Conservation (phyloP, 2,113 vertebrate species). For the Pygathrix nemaeus region DNA sequence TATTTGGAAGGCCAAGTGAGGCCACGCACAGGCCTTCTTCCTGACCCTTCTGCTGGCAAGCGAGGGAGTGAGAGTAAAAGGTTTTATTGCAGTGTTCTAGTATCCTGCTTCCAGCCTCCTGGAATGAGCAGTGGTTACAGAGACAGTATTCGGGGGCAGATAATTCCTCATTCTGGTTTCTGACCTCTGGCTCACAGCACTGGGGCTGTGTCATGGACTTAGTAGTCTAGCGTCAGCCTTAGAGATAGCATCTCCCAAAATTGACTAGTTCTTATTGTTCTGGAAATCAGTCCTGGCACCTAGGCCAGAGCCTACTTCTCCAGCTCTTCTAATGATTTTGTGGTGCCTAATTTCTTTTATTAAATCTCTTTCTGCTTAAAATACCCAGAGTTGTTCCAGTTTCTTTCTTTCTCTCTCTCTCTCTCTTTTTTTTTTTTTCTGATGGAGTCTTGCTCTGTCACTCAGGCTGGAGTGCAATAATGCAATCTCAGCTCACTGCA, state of each 20-base stretch:
- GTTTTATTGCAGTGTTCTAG: background rate
- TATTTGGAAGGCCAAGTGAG: background rate
- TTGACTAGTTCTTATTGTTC: background rate
- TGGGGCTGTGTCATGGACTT: background rate
- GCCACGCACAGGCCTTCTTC: background rate
- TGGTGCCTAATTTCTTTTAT: background rate
- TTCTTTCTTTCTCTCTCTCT: background rate
- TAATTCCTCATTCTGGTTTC: background rate
- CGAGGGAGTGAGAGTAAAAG: too few relatives aligned
- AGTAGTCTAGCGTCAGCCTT: background rate
- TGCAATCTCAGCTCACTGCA: too few relatives aligned
- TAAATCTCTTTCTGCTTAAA: background rate
- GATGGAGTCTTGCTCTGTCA: too few relatives aligned
- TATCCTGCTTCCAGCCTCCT: background rate
- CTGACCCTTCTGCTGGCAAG: background rate
- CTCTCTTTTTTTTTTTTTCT: too few relatives aligned
- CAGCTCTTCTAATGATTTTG: background rate
- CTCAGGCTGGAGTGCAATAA: too few relatives aligned
- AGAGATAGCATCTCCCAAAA: background rate
- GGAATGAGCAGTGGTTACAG: background rate
- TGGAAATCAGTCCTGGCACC: background rate
- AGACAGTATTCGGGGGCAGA: background rate
- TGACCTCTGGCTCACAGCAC: background rate
- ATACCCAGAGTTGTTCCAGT: background rate
- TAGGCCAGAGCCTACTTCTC: background rate